These are phyloP conservation scores for Hemibagrus wyckioides DNA, from an alignment of 2,113 vertebrate species.

Conservation along the genomic window DNA sequence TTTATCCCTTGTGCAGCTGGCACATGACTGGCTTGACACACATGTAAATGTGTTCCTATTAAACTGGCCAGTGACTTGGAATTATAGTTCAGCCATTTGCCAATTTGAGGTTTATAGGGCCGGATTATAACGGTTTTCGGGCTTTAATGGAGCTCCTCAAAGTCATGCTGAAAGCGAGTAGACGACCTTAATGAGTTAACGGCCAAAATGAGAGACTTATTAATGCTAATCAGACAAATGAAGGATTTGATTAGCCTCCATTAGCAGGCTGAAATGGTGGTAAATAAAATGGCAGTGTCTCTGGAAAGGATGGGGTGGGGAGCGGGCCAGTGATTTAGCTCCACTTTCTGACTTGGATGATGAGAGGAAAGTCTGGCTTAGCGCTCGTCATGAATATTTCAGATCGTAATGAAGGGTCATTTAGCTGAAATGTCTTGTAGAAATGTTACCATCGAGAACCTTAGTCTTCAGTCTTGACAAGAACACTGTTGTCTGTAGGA, in stretches of 20 bases:
- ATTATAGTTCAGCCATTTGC: neutral
- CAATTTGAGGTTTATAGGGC: neutral
- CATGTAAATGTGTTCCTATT: neutral
- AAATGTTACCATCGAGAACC: slow-evolving; percentile 11
- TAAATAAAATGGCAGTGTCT: slow-evolving; percentile 48
- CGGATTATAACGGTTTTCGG: slow-evolving; percentile 17
- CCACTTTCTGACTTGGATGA: slow-evolving; percentile 23
- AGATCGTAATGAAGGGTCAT: slow-evolving; percentile 15
- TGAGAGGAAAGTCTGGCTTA: slow-evolving; percentile 13
- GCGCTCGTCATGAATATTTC: slow-evolving; percentile 32
- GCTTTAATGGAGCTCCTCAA: slow-evolving; percentile 4
- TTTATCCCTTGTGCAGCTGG: neutral
- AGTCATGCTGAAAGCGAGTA: slow-evolving; percentile 27
- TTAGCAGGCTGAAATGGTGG: slow-evolving; percentile 47
- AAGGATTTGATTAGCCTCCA: slow-evolving; percentile 58
- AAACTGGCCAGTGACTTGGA: neutral
- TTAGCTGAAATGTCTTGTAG: slow-evolving; percentile 15
- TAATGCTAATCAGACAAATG: slow-evolving; percentile 57
- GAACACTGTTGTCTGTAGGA: neutral
- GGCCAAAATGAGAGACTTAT: slow-evolving; percentile 40
- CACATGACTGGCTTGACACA: neutral
- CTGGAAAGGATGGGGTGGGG: slow-evolving; percentile 1
- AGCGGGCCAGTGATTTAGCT: neutral
- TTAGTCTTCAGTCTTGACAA: slow-evolving; percentile 12
- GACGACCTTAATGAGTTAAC: slow-evolving; percentile 55